A percentile compares a stretch with the other conserved stretches of the same genome.
Evolutionary conservation across 2,797 vertebrate genomes (phyloP).

Genomic region (Triplophysa yarkandensis): DNA sequence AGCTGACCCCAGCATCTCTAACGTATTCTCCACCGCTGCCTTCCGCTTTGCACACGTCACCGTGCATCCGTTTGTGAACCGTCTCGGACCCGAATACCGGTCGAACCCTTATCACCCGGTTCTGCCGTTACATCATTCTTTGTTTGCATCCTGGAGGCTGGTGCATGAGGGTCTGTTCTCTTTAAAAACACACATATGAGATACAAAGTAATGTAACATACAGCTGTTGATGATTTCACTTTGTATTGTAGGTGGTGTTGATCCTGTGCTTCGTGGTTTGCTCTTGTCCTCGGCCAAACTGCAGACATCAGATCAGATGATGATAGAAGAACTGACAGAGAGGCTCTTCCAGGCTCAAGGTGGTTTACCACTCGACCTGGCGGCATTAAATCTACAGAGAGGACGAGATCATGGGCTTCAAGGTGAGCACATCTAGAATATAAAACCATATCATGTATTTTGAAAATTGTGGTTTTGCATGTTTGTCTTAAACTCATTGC

Average conservation of each 20-base stretch:
- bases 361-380: slow-evolving; percentile 80
- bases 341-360: slow-evolving; percentile 80
- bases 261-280: slow-evolving; percentile 79
- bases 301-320: slow-evolving; percentile 81
- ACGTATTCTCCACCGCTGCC: slow-evolving; percentile 74
- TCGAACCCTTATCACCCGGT: slow-evolving; percentile 67
- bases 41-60: slow-evolving; percentile 80
- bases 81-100: slow-evolving; percentile 72
- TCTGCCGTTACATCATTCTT: slow-evolving; percentile 74
- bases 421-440: slow-evolving; percentile 61
- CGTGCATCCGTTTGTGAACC: slow-evolving; percentile 72
- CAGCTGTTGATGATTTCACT: neutral
- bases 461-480: too few species aligned
- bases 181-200: neutral
- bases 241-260: slow-evolving; percentile 73
- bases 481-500: too few species aligned
- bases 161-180: slow-evolving; percentile 75
- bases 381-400: slow-evolving; percentile 79
- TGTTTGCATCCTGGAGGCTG: slow-evolving; percentile 79
- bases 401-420: slow-evolving; percentile 81
- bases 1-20: slow-evolving; percentile 75
- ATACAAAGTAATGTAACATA: too few species aligned
- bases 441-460: neutral
- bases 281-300: slow-evolving; percentile 79
- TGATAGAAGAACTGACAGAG: slow-evolving; percentile 84